These are phyloP conservation scores for Meteorus cinctellus DNA, from an alignment of 2,888 invertebrate genomes.

Conservation along the genomic window DNA sequence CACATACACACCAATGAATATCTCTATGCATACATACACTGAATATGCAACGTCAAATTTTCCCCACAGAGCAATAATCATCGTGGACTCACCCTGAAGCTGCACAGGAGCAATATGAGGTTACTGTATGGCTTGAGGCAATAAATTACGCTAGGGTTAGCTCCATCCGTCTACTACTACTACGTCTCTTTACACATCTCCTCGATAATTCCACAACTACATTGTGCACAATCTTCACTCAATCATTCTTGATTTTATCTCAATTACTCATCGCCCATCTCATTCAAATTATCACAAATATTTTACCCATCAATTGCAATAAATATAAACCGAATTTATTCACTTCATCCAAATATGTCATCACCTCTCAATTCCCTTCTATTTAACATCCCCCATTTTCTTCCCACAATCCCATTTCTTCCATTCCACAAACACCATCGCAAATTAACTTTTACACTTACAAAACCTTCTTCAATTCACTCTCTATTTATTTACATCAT, in stretches of 20 bases:
- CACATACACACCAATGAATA: not conserved
- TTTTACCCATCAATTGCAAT: no score
- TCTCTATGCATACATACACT: not conserved
- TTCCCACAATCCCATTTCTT: no score
- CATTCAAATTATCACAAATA: not conserved
- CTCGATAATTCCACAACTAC: not conserved
- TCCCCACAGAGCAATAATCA: constrained; percentile 7
- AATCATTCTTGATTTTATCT: no score
- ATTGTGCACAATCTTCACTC: not conserved
- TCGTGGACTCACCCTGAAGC: not conserved
- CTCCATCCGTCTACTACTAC: not conserved
- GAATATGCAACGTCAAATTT: not conserved
- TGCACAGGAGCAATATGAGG: constrained; percentile 4
- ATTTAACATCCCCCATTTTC: no score
- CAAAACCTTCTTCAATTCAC: no score
- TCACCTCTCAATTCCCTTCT: no score
- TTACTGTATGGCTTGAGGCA: not conserved
- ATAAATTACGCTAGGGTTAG: constrained; percentile 20
- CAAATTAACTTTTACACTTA: no score
- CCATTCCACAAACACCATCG: no score
- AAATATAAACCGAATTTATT: no score
- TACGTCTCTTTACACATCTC: constrained; percentile 1
- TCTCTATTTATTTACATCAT: no score
- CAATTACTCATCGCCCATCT: not conserved
- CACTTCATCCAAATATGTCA: no score